phyloP scores from a whole-genome alignment of 1,140 invertebrate genomes.

The Papilio dardanus region DNA sequence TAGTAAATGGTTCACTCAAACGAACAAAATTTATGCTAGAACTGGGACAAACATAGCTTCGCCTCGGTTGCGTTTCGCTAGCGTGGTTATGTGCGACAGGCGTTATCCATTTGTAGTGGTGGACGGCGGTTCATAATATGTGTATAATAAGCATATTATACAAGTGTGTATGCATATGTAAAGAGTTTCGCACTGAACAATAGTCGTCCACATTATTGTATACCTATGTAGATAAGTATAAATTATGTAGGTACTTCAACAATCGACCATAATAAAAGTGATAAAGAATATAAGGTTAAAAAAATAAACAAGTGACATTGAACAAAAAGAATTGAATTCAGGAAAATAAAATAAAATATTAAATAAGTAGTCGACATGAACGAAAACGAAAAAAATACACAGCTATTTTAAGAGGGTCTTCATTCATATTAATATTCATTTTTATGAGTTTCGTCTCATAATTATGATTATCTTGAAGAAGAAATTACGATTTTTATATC shows the following conservation, averaged over 20 bases:
- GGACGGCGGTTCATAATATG: conserved; percentile 26
- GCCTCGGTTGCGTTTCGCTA: background rate
- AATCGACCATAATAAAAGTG: background rate
- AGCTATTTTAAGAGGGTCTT: background rate
- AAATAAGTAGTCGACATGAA: background rate
- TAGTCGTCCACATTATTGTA: background rate
- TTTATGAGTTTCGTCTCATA: background rate
- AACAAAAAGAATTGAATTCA: background rate
- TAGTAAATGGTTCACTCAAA: background rate
- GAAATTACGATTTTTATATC: background rate
- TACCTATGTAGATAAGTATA: background rate
- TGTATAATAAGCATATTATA: conserved; percentile 32
- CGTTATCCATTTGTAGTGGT: conserved; percentile 16
- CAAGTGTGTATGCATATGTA: conserved; percentile 19
- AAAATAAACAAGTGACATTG: background rate
- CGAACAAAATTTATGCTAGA: background rate
- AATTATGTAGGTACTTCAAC: too few relatives aligned
- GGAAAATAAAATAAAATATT: background rate
- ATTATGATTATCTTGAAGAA: background rate
- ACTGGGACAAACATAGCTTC: background rate
- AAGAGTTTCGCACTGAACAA: conserved; percentile 35
- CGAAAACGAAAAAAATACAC: background rate
- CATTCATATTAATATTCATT: background rate
- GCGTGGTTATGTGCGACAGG: background rate
- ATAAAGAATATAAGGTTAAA: background rate